A percentile compares a stretch with the other conserved stretches of the same genome.
Evolutionary conservation across 2,888 invertebrate species (phyloP).

Genomic region (Diadromus collaris): DNA sequence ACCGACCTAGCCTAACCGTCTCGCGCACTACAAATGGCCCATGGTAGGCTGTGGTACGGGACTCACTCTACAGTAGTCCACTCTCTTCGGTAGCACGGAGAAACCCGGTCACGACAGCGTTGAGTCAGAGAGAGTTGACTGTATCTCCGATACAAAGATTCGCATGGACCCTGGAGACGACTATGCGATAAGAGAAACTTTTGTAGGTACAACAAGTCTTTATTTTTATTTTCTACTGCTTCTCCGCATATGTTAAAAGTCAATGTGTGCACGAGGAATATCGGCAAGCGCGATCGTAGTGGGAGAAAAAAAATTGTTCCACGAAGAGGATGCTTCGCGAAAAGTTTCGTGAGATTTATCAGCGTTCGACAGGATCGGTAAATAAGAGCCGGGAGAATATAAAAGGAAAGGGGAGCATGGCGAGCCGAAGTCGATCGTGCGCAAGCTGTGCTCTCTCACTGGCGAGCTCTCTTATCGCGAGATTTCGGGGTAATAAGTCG

Average conservation of each 20-base stretch:
- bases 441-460: not conserved
- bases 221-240: slow-evolving; percentile 32
- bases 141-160: slow-evolving; percentile 2
- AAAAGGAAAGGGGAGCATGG: not conserved
- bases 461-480: slow-evolving; percentile 17
- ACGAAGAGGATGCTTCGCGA: not conserved
- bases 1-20: too few species aligned
- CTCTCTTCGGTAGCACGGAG: too few species aligned
- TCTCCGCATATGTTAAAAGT: slow-evolving; percentile 12
- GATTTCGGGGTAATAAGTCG: slow-evolving; percentile 40
- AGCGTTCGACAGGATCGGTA: not conserved
- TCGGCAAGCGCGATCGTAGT: not conserved
- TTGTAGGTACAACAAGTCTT: slow-evolving; percentile 15
- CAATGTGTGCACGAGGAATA: not conserved
- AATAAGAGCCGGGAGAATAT: not conserved
- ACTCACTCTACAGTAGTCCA: too few species aligned
- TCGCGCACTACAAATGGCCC: too few species aligned
- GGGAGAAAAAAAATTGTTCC: not conserved
- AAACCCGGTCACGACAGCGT: too few species aligned
- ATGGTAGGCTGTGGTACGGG: too few species aligned
- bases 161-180: not conserved
- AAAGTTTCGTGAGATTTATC: slow-evolving; percentile 4
- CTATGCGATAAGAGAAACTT: slow-evolving; percentile 37
- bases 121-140: too few species aligned
- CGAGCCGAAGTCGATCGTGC: slow-evolving; percentile 18